Evolutionary conservation across 1,140 invertebrate species (phyloP).

Genomic region (Sipha flava): DNA sequence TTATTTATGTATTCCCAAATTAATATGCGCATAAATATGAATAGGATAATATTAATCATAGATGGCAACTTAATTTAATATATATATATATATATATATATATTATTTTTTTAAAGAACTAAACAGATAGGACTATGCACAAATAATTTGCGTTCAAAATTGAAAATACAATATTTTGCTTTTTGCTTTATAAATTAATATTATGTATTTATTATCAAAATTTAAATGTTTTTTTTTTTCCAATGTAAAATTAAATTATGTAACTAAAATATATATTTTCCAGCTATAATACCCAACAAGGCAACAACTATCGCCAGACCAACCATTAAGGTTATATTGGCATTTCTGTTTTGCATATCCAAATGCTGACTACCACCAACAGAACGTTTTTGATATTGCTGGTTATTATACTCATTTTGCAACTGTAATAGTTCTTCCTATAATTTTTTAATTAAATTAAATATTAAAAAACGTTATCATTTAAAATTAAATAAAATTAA

Average conservation of each 20-base stretch:
- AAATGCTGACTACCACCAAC: conserved; percentile 19
- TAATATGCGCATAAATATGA: conserved; percentile 2
- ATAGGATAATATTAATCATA: conserved; percentile 13
- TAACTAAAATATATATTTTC: conserved; percentile 24
- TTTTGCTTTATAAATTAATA: conserved; percentile 25
- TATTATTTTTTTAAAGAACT: background rate
- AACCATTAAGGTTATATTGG: conserved; percentile 7
- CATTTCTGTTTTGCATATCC: conserved; percentile 15
- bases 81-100: background rate
- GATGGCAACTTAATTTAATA: background rate
- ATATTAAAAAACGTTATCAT: background rate
- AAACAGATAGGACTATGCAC: conserved; percentile 21
- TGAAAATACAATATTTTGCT: background rate
- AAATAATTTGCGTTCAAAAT: background rate
- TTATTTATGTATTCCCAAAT: background rate
- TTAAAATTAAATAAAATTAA: background rate
- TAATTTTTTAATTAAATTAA: background rate
- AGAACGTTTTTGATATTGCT: conserved; percentile 3
- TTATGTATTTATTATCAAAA: conserved; percentile 3
- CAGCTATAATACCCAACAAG: conserved; percentile 20
- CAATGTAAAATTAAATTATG: conserved; percentile 1
- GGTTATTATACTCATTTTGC: background rate
- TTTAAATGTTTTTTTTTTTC: conserved; percentile 15
- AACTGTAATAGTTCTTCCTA: conserved; percentile 23
- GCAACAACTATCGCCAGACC: conserved; percentile 9